A percentile compares a stretch with the other conserved stretches of the same genome.
Conservation (phyloP, 2,113 vertebrate species). For the Australoheros scitulus region DNA sequence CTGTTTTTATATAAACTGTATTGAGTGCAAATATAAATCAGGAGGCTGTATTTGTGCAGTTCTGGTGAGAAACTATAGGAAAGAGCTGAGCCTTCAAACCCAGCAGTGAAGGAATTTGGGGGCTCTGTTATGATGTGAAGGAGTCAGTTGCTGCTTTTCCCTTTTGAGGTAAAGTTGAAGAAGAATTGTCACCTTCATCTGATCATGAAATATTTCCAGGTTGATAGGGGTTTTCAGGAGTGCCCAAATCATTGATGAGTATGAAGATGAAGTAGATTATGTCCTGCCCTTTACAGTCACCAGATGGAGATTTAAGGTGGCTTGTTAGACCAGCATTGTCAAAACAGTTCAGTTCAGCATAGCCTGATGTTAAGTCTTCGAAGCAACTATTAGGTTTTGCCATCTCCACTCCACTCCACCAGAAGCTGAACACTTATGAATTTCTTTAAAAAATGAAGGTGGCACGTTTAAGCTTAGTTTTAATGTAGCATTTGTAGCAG, state of each 20-base stretch:
- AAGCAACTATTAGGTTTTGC: too few species aligned
- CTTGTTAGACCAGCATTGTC: too few species aligned
- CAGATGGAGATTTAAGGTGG: background rate
- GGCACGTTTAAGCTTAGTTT: background rate
- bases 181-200: background rate
- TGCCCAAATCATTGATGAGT: background rate
- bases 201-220: background rate
- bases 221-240: background rate
- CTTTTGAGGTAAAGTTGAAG: background rate
- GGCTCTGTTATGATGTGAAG: background rate
- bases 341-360: too few species aligned
- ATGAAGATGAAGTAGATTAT: background rate
- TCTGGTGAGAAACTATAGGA: background rate
- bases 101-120: background rate
- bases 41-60: background rate
- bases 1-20: background rate
- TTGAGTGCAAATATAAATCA: too few species aligned
- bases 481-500: background rate
- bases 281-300: background rate
- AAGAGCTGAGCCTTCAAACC: background rate
- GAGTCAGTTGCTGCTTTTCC: background rate
- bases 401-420: too few species aligned
- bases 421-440: background rate
- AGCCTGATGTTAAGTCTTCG: too few species aligned
- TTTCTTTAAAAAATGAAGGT: background rate